Conservation (phyloP, 2,113 vertebrate genomes). For the Ailuropoda melanoleuca region DNA sequence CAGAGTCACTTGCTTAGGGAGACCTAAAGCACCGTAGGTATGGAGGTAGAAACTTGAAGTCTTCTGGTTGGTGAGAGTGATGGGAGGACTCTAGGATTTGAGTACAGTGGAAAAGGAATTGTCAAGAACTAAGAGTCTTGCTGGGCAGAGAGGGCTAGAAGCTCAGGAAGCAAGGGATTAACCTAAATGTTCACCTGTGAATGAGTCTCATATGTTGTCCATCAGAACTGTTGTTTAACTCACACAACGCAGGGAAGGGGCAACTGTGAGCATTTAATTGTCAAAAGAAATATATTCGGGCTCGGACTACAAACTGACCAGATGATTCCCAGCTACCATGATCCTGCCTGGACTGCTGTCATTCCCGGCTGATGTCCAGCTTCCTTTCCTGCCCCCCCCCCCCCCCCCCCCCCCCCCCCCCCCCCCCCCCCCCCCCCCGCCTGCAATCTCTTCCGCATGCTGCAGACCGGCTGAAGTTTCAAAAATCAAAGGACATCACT, state of each 20-base stretch:
- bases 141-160: neutral
- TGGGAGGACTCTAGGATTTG: neutral
- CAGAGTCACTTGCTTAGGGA: neutral
- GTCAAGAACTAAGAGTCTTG: neutral
- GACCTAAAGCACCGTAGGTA: neutral
- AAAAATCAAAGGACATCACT: neutral
- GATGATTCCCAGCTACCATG: neutral
- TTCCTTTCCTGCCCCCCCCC: neutral
- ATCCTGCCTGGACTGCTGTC: neutral
- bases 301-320: neutral
- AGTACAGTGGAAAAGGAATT: neutral
- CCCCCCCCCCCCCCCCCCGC: no score
- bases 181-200: neutral
- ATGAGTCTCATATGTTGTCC: neutral
- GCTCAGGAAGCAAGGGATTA: neutral
- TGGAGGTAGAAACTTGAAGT: neutral
- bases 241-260: neutral
- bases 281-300: neutral
- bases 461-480: neutral
- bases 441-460: neutral
- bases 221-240: neutral
- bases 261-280: neutral
- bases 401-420: no score
- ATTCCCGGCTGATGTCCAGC: neutral
- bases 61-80: neutral